A percentile compares a stretch with the other conserved stretches of the same genome.
Evolutionary conservation across 2,797 vertebrate genomes (phyloP).

Genomic region (Pelobates cultripes): DNA sequence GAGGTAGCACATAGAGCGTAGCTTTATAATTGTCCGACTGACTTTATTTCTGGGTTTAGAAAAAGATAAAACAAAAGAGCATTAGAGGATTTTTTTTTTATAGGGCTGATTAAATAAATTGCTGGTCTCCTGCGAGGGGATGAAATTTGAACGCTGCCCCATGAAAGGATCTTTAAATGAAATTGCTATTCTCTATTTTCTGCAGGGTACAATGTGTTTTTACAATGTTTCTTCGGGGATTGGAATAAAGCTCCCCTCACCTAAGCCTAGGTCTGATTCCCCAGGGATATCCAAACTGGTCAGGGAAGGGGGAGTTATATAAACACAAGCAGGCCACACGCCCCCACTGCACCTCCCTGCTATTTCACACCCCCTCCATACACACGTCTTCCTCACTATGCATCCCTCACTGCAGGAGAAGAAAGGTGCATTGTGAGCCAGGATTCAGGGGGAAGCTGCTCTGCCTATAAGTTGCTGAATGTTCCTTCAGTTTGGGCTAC

Average conservation of each 20-base stretch:
- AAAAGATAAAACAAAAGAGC: not conserved
- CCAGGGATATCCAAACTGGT: conserved; percentile 34
- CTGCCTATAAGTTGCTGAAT: conserved; percentile 85
- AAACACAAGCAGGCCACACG: conserved; percentile 59
- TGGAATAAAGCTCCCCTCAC: conserved; percentile 24
- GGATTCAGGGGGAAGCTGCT: conserved; percentile 65
- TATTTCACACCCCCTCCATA: conserved; percentile 58
- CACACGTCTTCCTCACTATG: conserved; percentile 53
- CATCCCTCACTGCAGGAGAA: conserved; percentile 68
- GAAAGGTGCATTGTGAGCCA: conserved; percentile 94
- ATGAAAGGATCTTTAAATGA: not conserved
- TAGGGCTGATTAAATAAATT: not conserved
- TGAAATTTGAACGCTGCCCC: not conserved
- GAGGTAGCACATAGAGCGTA: too few species aligned
- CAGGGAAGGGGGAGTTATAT: conserved; percentile 58
- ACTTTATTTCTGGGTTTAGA: not conserved
- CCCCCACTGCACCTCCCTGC: conserved; percentile 59
- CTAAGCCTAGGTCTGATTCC: conserved; percentile 36
- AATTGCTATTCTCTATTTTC: not conserved
- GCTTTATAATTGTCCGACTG: too few species aligned
- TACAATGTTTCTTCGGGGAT: conserved; percentile 22
- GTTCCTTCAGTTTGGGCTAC: conserved; percentile 86
- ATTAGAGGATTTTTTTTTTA: not conserved
- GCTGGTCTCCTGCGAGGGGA: not conserved
- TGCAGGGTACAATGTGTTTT: conserved; percentile 23